Conservation (phyloP, 2,113 vertebrate genomes). For the Andinoacara biseriatus region DNA sequence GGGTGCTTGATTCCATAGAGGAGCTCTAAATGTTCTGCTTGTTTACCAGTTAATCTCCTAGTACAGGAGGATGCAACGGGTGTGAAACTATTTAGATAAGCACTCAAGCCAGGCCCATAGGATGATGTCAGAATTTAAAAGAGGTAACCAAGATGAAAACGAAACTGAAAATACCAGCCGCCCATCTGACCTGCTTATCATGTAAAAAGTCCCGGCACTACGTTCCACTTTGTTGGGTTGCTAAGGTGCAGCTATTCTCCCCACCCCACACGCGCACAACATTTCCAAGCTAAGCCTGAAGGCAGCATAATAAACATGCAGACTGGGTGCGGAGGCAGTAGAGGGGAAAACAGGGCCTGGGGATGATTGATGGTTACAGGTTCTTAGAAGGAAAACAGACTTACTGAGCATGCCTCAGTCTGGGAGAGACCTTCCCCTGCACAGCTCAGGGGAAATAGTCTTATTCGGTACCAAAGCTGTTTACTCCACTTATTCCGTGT, state of each 20-base stretch:
- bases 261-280: fast-evolving
- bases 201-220: background rate
- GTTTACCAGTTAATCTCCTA: background rate
- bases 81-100: background rate
- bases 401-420: slow-evolving; percentile 75
- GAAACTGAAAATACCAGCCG: background rate
- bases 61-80: background rate
- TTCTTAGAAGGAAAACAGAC: slow-evolving; percentile 82
- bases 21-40: background rate
- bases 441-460: slow-evolving; percentile 54
- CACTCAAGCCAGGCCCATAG: background rate
- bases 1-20: background rate
- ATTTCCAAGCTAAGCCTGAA: slow-evolving; percentile 37
- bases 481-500: slow-evolving; percentile 36
- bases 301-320: slow-evolving; percentile 76
- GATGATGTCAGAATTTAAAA: background rate
- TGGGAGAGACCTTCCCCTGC: slow-evolving; percentile 29
- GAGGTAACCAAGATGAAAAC: background rate
- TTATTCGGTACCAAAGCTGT: slow-evolving; percentile 36
- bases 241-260: background rate
- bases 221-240: background rate
- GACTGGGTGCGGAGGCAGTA: slow-evolving; percentile 74
- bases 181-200: background rate
- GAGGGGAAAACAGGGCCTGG: slow-evolving; percentile 60
- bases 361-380: slow-evolving; percentile 83